Percentiles rank a stretch among this genome's conserved stretches.
phyloP scores from a whole-genome alignment of 2,888 invertebrate species.

The Phymatocera aterrima region DNA sequence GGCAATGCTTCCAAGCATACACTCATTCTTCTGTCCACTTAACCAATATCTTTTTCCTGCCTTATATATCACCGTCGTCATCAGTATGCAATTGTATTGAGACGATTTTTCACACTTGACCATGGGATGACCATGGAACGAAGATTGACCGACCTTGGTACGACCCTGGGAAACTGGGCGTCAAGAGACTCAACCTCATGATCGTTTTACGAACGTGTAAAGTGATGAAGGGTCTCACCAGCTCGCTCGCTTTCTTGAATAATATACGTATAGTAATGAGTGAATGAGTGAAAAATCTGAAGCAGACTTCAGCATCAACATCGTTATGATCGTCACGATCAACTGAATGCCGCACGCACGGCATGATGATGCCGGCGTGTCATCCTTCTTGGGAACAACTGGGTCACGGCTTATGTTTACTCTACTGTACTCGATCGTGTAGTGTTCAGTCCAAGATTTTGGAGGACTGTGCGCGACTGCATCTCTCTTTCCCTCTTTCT shows the following conservation, averaged over 20 bases:
- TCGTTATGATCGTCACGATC: neutral
- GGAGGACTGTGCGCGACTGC: neutral
- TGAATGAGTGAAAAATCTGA: neutral
- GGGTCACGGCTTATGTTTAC: constrained; percentile 12
- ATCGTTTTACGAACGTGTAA: neutral
- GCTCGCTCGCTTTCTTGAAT: no score
- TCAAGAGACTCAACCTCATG: neutral
- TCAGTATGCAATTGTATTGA: no score
- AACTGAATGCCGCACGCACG: neutral
- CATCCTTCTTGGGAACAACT: constrained; percentile 35
- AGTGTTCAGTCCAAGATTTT: constrained; percentile 3
- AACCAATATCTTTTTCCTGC: neutral
- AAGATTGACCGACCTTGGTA: neutral
- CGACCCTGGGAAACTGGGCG: neutral
- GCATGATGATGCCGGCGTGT: neutral
- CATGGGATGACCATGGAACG: constrained; percentile 2
- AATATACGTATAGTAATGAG: neutral
- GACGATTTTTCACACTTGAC: neutral
- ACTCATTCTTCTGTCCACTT: neutral
- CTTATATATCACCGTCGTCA: neutral
- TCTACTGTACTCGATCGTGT: neutral
- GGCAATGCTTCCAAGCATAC: neutral
- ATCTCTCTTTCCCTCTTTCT: neutral
- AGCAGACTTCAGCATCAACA: neutral
- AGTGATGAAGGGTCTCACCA: neutral